phyloP scores from a whole-genome alignment of 2,113 vertebrate genomes.

The Dicentrarchus labrax region DNA sequence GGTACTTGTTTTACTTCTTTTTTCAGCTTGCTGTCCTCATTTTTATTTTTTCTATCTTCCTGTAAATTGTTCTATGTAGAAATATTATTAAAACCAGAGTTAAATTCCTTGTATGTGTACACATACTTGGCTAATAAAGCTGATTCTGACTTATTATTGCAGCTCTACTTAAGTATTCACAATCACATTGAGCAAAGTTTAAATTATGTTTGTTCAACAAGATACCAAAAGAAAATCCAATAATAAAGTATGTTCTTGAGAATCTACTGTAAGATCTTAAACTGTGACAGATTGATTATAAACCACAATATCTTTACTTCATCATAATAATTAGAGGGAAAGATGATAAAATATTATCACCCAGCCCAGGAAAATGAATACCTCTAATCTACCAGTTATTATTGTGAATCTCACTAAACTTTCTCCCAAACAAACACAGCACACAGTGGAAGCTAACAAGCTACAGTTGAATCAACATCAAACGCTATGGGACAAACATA shows the following conservation, averaged over 20 bases:
- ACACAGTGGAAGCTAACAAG: conserved; percentile 26
- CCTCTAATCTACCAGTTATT: background rate
- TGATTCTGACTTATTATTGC: background rate
- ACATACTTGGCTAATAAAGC: background rate
- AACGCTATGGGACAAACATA: conserved; percentile 35
- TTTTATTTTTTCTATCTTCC: background rate
- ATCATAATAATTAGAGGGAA: background rate
- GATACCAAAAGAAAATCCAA: background rate
- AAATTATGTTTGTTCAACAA: background rate
- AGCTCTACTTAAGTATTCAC: no score
- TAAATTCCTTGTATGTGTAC: no score
- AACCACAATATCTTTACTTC: background rate
- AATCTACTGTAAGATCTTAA: background rate
- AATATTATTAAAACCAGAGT: background rate
- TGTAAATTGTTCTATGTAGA: background rate
- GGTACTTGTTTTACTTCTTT: background rate
- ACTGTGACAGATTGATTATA: background rate
- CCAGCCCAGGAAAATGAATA: background rate
- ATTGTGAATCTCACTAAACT: background rate
- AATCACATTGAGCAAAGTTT: background rate
- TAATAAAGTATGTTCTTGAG: background rate
- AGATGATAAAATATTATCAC: background rate
- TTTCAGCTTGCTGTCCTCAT: background rate
- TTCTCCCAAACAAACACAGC: conserved; percentile 7
- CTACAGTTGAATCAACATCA: conserved; percentile 26